Conservation (phyloP, 2,888 invertebrate species). For the Monopis laevigella region DNA sequence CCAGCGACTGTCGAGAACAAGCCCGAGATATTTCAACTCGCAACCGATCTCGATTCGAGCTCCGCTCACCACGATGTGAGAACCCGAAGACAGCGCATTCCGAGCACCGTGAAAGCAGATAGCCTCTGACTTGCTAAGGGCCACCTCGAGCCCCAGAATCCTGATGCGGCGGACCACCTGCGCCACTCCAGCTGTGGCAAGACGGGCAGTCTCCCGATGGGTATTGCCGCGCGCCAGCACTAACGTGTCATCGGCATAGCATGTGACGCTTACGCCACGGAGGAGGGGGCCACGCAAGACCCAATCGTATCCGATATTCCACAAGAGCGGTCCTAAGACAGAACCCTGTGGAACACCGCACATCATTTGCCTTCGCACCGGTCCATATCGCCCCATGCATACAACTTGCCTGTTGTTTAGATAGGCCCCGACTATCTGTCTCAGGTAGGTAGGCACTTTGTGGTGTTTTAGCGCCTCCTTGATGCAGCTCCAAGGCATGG, state of each 20-base stretch:
- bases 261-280: not conserved
- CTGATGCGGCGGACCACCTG: not conserved
- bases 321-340: conserved; percentile 18
- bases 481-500: conserved; percentile 21
- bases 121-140: not conserved
- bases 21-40: conserved; percentile 16
- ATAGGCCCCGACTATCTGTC: conserved; percentile 14
- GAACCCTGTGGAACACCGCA: conserved; percentile 19
- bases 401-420: conserved; percentile 3
- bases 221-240: conserved; percentile 9
- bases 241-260: conserved; percentile 19
- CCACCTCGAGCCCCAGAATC: not conserved
- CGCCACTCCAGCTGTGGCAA: not conserved
- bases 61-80: conserved; percentile 2
- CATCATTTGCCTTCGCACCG: not conserved
- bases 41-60: conserved; percentile 11
- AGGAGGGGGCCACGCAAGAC: conserved; percentile 13
- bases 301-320: conserved; percentile 9
- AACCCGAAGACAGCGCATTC: not conserved
- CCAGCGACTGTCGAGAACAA: conserved; percentile 16
- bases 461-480: conserved; percentile 20
- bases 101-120: not conserved
- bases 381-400: not conserved
- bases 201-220: not conserved
- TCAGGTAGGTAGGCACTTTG: conserved; percentile 18